Evolutionary conservation across 2,113 vertebrate genomes (phyloP).

Genomic region (Neofelis nebulosa): DNA sequence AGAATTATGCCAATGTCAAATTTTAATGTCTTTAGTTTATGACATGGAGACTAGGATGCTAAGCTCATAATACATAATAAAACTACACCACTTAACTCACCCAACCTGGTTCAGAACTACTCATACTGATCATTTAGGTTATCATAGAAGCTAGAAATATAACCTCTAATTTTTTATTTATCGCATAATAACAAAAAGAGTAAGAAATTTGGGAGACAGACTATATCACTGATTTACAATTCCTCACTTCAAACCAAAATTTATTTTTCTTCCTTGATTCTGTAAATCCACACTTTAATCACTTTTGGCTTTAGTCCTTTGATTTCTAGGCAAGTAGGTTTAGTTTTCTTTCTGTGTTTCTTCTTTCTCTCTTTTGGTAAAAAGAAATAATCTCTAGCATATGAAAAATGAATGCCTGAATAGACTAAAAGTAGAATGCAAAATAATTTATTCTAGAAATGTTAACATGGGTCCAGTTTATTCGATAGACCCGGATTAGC

Average conservation of each 20-base stretch:
- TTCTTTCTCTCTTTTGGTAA: neutral
- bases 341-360: neutral
- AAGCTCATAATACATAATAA: neutral
- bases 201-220: neutral
- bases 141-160: neutral
- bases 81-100: neutral
- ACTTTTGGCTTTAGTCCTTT: neutral
- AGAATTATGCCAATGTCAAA: neutral
- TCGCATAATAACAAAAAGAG: neutral
- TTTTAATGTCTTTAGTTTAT: neutral
- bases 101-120: neutral
- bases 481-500: neutral
- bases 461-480: neutral
- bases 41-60: neutral
- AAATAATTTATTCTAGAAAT: neutral
- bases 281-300: neutral
- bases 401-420: neutral
- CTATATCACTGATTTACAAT: neutral
- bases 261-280: neutral
- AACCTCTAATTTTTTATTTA: neutral
- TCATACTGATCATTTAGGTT: neutral
- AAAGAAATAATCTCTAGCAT: neutral
- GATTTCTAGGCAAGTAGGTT: neutral
- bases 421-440: neutral
- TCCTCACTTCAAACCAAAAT: slow-evolving; percentile 24